These are phyloP conservation scores for Pyrrhia umbra DNA, from an alignment of 2,888 invertebrate genomes.

Conservation along the genomic window DNA sequence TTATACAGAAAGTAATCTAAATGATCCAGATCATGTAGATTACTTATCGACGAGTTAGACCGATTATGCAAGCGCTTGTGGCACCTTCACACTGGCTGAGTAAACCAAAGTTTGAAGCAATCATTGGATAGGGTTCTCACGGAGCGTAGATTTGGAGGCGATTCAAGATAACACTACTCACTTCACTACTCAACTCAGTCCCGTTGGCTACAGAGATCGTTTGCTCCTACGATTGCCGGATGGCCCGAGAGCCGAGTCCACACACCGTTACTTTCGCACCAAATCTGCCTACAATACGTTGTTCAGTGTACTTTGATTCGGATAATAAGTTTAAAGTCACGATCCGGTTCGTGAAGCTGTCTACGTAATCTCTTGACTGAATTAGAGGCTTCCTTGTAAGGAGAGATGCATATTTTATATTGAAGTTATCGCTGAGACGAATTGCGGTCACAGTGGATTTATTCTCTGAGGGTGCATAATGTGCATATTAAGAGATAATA, in stretches of 20 bases:
- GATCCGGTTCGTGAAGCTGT: constrained; percentile 82
- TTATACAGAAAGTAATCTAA: too few relatives aligned
- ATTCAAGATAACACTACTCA: constrained; percentile 80
- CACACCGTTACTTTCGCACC: constrained; percentile 85
- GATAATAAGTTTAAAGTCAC: constrained; percentile 88
- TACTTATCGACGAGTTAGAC: constrained; percentile 54
- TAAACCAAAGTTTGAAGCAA: constrained; percentile 48
- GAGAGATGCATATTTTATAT: constrained; percentile 79
- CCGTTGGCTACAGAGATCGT: constrained; percentile 83
- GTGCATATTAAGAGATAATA: constrained; percentile 30
- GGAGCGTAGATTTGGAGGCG: constrained; percentile 77
- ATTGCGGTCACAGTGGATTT: constrained; percentile 73
- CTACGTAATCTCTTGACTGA: constrained; percentile 82
- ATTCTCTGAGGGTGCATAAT: constrained; percentile 58
- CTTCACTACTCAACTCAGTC: constrained; percentile 72
- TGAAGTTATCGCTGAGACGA: constrained; percentile 69
- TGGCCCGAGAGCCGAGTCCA: constrained; percentile 69
- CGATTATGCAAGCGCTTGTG: constrained; percentile 46
- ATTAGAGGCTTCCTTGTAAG: constrained; percentile 85
- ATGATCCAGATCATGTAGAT: constrained; percentile 26
- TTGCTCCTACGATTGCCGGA: constrained; percentile 76
- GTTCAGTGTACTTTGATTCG: constrained; percentile 82
- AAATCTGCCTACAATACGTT: constrained; percentile 88
- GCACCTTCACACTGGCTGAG: constrained; percentile 31
- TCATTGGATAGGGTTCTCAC: constrained; percentile 55